phyloP scores from a whole-genome alignment of 92 coral and sea anemone species.

The Blastomussa wellsi region DNA sequence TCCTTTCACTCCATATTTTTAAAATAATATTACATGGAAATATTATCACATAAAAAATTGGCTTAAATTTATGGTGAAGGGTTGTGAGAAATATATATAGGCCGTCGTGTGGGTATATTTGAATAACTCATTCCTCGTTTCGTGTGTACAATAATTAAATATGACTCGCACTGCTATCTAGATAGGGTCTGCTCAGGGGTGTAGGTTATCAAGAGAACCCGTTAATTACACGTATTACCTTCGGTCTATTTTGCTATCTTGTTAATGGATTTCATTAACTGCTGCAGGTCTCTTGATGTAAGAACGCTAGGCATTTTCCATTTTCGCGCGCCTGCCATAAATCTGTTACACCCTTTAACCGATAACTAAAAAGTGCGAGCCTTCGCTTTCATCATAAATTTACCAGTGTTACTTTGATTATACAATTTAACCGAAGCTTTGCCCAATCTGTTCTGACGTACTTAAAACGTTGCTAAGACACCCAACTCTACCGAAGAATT shows the following conservation, averaged over 20 bases:
- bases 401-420: not conserved
- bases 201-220: not conserved
- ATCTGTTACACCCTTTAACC: not conserved
- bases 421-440: not conserved
- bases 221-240: not conserved
- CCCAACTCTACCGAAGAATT: not conserved
- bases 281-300: not conserved
- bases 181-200: not conserved
- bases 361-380: not conserved
- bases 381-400: not conserved
- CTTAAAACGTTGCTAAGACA: slow-evolving; percentile 20
- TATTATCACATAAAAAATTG: not conserved
- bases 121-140: not conserved
- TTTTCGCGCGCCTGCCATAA: not conserved
- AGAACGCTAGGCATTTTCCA: not conserved
- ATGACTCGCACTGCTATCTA: not conserved
- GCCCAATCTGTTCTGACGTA: not conserved
- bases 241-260: not conserved
- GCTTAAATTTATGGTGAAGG: not conserved
- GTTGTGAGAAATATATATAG: not conserved
- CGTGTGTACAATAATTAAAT: not conserved
- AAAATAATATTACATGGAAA: not conserved
- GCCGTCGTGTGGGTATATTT: not conserved
- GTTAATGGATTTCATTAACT: not conserved
- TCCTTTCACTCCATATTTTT: not conserved